A percentile compares a stretch with the other conserved stretches of the same genome.
These are phyloP conservation scores for Candoia aspera DNA, from an alignment of 2,113 vertebrate species.

Conservation along the genomic window DNA sequence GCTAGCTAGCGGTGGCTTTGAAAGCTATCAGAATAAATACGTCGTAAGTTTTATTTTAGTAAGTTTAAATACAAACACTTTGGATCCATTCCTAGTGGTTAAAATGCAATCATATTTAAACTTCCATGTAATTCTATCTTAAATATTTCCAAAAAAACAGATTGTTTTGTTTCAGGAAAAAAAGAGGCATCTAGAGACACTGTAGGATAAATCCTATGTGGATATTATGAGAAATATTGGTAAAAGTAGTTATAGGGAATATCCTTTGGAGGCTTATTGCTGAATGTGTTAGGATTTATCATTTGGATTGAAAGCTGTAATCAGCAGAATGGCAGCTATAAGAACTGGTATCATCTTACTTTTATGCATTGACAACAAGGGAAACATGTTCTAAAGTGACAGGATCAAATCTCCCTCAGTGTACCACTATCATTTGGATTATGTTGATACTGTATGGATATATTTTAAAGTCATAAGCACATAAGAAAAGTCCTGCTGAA, in stretches of 20 bases:
- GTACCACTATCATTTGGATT: neutral
- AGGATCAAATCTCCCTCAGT: neutral
- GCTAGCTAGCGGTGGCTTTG: neutral
- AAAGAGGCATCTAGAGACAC: neutral
- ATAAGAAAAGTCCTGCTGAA: neutral
- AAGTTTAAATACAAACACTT: neutral
- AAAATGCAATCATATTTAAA: neutral
- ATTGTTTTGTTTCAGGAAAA: neutral
- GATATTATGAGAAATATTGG: conserved; percentile 44
- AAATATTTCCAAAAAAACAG: neutral
- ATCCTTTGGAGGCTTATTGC: conserved; percentile 44
- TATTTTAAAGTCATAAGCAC: neutral
- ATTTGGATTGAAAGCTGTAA: conserved; percentile 43
- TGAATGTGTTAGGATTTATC: conserved; percentile 28
- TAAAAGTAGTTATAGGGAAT: conserved; percentile 26
- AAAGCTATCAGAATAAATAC: neutral
- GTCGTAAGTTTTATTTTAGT: neutral
- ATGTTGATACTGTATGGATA: neutral
- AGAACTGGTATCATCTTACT: conserved; percentile 25
- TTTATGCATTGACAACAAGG: conserved; percentile 54
- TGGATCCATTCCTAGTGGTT: neutral
- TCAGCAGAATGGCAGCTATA: conserved; percentile 38
- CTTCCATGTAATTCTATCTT: neutral
- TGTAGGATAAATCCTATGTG: neutral
- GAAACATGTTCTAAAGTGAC: neutral